Percentiles rank a stretch among this genome's conserved stretches.
Conservation (phyloP, 2,888 invertebrate species). For the Trachelus troglodyta region DNA sequence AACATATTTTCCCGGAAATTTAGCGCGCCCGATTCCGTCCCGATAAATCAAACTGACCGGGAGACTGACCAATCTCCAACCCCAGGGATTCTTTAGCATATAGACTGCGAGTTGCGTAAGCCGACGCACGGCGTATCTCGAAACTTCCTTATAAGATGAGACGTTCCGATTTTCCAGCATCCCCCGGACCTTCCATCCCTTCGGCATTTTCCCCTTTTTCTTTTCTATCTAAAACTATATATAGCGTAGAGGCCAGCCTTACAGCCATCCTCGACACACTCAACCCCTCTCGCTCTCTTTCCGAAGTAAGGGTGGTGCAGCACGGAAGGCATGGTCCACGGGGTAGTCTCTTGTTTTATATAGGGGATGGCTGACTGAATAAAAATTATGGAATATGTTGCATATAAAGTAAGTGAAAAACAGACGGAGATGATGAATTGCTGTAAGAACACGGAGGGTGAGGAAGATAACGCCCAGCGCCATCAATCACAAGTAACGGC, state of each 20-base stretch:
- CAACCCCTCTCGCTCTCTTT: slow-evolving; percentile 21
- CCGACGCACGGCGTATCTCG: slow-evolving; percentile 28
- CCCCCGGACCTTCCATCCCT: slow-evolving; percentile 50
- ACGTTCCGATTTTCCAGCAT: slow-evolving; percentile 16
- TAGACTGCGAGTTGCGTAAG: slow-evolving; percentile 54
- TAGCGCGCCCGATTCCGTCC: slow-evolving; percentile 57
- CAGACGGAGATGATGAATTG: slow-evolving; percentile 66
- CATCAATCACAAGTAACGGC: slow-evolving; percentile 61
- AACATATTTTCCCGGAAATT: slow-evolving; percentile 65
- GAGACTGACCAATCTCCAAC: slow-evolving; percentile 46
- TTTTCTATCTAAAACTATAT: not conserved
- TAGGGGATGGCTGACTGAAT: slow-evolving; percentile 56
- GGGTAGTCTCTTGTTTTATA: slow-evolving; percentile 20
- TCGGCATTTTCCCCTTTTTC: slow-evolving; percentile 67
- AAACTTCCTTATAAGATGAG: not conserved
- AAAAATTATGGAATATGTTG: slow-evolving; percentile 67
- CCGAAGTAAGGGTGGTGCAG: not conserved
- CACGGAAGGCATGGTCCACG: not conserved
- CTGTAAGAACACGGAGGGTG: slow-evolving; percentile 52
- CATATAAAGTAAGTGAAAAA: slow-evolving; percentile 67
- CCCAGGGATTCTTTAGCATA: slow-evolving; percentile 58
- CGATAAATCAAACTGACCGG: slow-evolving; percentile 65
- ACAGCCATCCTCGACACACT: slow-evolving; percentile 59
- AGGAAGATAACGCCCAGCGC: slow-evolving; percentile 63
- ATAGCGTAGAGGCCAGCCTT: not conserved